A percentile compares a stretch with the other conserved stretches of the same genome.
Conservation (phyloP, 35 echinoderm and acorn worm species). For the Ophioderma brevispina region DNA sequence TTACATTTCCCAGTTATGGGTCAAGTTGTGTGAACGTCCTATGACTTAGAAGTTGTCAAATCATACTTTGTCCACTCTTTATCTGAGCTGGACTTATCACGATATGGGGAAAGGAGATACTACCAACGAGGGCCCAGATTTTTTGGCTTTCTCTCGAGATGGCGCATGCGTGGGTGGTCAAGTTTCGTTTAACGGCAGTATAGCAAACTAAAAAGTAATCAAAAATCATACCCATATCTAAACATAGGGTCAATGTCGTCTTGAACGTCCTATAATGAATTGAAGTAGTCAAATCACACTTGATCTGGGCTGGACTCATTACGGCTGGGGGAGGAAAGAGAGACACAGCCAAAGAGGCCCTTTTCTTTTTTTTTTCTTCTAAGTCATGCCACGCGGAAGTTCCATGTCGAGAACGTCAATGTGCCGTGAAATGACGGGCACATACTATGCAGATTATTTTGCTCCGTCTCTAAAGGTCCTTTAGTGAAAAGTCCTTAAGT, state of each 20-base stretch:
- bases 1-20: no score
- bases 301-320: constrained; percentile 8
- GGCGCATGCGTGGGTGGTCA: no score
- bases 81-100: no score
- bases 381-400: background rate
- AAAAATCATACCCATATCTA: background rate
- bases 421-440: background rate
- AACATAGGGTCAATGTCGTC: background rate
- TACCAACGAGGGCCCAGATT: no score
- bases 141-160: background rate
- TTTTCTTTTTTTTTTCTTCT: background rate
- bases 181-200: background rate
- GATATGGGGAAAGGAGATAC: no score
- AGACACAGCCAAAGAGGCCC: background rate
- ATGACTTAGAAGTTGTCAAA: no score
- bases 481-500: background rate
- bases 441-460: background rate
- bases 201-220: background rate
- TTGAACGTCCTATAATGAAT: background rate
- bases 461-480: background rate
- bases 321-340: background rate
- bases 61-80: no score
- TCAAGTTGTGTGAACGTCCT: no score
- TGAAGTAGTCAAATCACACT: background rate
- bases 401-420: constrained; percentile 2